These are phyloP conservation scores for Polylopha cassiicola DNA, from an alignment of 2,888 invertebrate species.

Conservation along the genomic window DNA sequence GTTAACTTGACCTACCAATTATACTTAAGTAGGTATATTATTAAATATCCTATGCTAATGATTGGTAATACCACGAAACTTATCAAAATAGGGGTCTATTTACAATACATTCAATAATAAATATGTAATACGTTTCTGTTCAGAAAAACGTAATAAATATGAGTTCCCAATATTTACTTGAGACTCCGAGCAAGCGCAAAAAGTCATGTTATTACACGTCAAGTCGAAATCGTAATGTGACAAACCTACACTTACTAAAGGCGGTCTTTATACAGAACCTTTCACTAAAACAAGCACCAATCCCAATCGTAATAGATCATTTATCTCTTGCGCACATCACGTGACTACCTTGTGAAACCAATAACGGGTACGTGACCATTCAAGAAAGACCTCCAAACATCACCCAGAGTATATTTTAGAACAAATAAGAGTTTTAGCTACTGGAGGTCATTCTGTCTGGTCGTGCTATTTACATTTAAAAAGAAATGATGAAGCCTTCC, in stretches of 20 bases:
- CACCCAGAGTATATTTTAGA: background rate
- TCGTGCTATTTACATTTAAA: slow-evolving; percentile 20
- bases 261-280: slow-evolving; percentile 20
- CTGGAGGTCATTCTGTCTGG: slow-evolving; percentile 24
- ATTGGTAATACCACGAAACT: too few relatives aligned
- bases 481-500: slow-evolving; percentile 26
- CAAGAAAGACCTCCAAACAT: background rate
- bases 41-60: too few relatives aligned
- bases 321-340: slow-evolving; percentile 34
- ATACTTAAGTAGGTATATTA: too few relatives aligned
- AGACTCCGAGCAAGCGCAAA: too few relatives aligned
- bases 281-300: slow-evolving; percentile 27
- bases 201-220: background rate
- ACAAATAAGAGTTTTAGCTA: background rate
- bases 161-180: too few relatives aligned
- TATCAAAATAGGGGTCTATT: too few relatives aligned
- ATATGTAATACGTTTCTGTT: too few relatives aligned
- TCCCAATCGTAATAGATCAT: slow-evolving; percentile 20
- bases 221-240: background rate
- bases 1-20: too few relatives aligned
- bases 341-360: slow-evolving; percentile 49
- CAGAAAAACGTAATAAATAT: too few relatives aligned
- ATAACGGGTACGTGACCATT: slow-evolving; percentile 22
- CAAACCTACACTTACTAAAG: background rate
- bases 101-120: too few relatives aligned